Percentiles rank a stretch among this genome's conserved stretches.
Evolutionary conservation across 1,140 invertebrate genomes (phyloP).

Genomic region (Charaxes varanes): DNA sequence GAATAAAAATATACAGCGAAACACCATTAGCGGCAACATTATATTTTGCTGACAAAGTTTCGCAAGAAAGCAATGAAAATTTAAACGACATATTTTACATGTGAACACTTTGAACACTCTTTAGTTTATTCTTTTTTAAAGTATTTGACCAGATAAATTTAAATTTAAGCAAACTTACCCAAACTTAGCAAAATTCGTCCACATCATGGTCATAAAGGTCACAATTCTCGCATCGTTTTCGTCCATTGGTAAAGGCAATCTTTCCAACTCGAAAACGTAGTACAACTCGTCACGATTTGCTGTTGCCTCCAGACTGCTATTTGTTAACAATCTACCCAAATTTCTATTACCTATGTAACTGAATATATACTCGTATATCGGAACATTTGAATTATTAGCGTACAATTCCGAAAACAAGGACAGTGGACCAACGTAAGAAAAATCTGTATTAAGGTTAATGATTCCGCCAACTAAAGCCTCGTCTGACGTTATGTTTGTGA

Average conservation of each 20-base stretch:
- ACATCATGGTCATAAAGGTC: slow-evolving; percentile 62
- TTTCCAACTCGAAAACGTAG: slow-evolving; percentile 58
- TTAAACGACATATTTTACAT: no score
- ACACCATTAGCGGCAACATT: no score
- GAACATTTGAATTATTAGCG: slow-evolving; percentile 34
- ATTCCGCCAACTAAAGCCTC: slow-evolving; percentile 49
- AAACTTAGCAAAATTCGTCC: slow-evolving; percentile 68
- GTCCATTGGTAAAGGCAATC: slow-evolving; percentile 47
- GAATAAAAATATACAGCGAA: no score
- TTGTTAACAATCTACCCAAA: slow-evolving; percentile 48
- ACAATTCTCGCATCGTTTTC: slow-evolving; percentile 56
- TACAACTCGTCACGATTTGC: slow-evolving; percentile 53
- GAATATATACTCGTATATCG: slow-evolving; percentile 51
- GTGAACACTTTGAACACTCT: no score
- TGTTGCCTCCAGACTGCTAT: slow-evolving; percentile 49
- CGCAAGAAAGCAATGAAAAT: no score
- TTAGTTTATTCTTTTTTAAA: no score
- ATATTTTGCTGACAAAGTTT: no score
- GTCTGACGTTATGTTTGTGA: slow-evolving; percentile 42
- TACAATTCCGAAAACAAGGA: slow-evolving; percentile 47
- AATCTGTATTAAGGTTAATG: slow-evolving; percentile 59
- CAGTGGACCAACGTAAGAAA: slow-evolving; percentile 51
- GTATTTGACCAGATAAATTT: no score
- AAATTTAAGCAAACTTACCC: slow-evolving; percentile 45
- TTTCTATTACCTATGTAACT: slow-evolving; percentile 57